These are phyloP conservation scores for Molanna angustata DNA, from an alignment of 2,888 invertebrate species.

Conservation along the genomic window DNA sequence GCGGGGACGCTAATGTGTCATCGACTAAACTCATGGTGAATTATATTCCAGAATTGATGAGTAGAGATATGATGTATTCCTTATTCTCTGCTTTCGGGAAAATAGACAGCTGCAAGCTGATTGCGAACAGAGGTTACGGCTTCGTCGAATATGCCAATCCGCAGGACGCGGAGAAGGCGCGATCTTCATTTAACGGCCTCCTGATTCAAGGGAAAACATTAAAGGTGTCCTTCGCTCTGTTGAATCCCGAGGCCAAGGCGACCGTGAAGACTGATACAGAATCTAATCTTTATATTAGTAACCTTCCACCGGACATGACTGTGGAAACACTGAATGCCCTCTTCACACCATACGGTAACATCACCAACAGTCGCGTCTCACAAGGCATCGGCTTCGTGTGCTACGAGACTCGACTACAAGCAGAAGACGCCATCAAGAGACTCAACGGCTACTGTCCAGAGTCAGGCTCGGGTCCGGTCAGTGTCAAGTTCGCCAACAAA, in stretches of 20 bases:
- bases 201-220: conserved; percentile 55
- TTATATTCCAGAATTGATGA: conserved; percentile 56
- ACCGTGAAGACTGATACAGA: conserved; percentile 54
- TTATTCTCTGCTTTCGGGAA: conserved; percentile 56
- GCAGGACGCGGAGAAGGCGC: conserved; percentile 57
- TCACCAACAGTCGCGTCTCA: conserved; percentile 53
- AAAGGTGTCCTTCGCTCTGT: conserved; percentile 54
- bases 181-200: conserved; percentile 53
- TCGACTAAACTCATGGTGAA: conserved; percentile 58
- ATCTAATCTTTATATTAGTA: conserved; percentile 54
- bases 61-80: conserved; percentile 56
- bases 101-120: conserved; percentile 54
- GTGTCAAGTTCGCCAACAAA: conserved; percentile 54
- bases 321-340: conserved; percentile 50
- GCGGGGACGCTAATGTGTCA: conserved; percentile 55
- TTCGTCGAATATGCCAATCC: conserved; percentile 54
- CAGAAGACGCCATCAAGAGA: conserved; percentile 51
- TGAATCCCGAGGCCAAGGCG: conserved; percentile 53
- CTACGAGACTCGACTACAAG: conserved; percentile 48
- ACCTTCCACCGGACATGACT: conserved; percentile 55
- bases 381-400: conserved; percentile 56
- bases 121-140: conserved; percentile 54
- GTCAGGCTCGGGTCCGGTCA: conserved; percentile 48
- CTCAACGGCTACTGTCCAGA: conserved; percentile 51
- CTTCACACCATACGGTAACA: conserved; percentile 48